Percentiles rank a stretch among this genome's conserved stretches.
Conservation (phyloP, 1,140 invertebrate genomes). For the Bombus waltoni region DNA sequence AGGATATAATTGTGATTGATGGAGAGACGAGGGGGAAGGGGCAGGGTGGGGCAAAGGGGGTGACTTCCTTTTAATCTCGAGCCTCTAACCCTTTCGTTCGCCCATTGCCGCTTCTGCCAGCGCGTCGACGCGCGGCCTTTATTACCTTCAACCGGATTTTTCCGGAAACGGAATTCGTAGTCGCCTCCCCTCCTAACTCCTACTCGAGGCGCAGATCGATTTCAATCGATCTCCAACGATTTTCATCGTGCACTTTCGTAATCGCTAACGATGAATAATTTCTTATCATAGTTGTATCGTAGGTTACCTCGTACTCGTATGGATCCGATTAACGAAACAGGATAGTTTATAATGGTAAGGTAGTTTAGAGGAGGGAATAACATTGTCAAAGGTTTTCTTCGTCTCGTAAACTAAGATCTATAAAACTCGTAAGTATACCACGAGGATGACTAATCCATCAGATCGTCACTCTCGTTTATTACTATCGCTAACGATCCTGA, state of each 20-base stretch:
- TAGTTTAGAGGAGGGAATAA: not conserved
- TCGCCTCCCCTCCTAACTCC: not conserved
- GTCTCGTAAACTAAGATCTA: not conserved
- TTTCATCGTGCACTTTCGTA: too few species aligned
- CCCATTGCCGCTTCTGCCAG: slow-evolving; percentile 66
- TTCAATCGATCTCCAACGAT: not conserved
- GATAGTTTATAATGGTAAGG: not conserved
- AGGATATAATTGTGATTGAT: slow-evolving; percentile 81
- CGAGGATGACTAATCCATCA: not conserved
- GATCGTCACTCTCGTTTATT: not conserved
- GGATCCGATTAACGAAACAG: too few species aligned
- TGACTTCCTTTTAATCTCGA: slow-evolving; percentile 81
- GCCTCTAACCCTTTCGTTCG: slow-evolving; percentile 73
- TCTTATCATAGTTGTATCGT: too few species aligned
- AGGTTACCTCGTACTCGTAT: too few species aligned
- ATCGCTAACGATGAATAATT: too few species aligned
- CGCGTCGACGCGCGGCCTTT: slow-evolving; percentile 53
- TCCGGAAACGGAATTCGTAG: slow-evolving; percentile 34
- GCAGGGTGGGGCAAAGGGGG: slow-evolving; percentile 61
- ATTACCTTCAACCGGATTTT: slow-evolving; percentile 58
- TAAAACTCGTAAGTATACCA: not conserved
- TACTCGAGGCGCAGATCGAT: not conserved
- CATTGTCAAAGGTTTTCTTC: fast-evolving
- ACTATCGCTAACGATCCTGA: too few species aligned
- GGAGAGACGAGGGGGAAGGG: slow-evolving; percentile 69